phyloP scores from a whole-genome alignment of 1,140 invertebrate species.

The Aphis gossypii region DNA sequence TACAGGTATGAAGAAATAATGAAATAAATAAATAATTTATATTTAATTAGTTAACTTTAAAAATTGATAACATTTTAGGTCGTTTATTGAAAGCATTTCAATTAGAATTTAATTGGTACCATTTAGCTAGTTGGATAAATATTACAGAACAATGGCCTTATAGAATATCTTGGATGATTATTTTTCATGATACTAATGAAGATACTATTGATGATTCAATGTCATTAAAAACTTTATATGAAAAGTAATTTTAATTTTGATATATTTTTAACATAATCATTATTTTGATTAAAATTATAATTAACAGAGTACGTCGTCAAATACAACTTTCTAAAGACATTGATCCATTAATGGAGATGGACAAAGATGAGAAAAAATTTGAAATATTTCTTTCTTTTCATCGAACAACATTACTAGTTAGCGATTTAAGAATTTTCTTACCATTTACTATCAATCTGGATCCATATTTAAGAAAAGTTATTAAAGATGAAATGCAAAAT shows the following conservation, averaged over 20 bases:
- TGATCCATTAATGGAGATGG: slow-evolving; percentile 88
- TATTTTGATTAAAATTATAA: not conserved
- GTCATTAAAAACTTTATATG: slow-evolving; percentile 87
- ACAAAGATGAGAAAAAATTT: slow-evolving; percentile 92
- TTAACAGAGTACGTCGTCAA: slow-evolving; percentile 75
- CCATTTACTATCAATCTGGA: slow-evolving; percentile 97
- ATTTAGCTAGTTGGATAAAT: slow-evolving; percentile 96
- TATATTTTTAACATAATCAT: slow-evolving; percentile 11
- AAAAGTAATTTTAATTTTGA: slow-evolving; percentile 75
- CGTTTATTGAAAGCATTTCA: slow-evolving; percentile 96
- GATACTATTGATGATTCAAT: slow-evolving; percentile 85
- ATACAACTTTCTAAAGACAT: slow-evolving; percentile 86
- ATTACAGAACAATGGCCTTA: slow-evolving; percentile 99
- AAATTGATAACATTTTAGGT: slow-evolving; percentile 67
- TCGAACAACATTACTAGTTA: slow-evolving; percentile 78
- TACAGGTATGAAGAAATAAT: slow-evolving; percentile 72
- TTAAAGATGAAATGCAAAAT: slow-evolving; percentile 75
- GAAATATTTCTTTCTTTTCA: slow-evolving; percentile 92
- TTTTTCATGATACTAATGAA: slow-evolving; percentile 90
- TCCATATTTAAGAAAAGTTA: slow-evolving; percentile 93
- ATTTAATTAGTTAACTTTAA: not conserved
- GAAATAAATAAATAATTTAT: not conserved
- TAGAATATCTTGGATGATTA: slow-evolving; percentile 94
- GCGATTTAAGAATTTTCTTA: slow-evolving; percentile 91
- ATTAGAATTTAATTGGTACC: slow-evolving; percentile 99